Conservation (phyloP, 2,797 vertebrate genomes). For the Leucoraja ocellata region DNA sequence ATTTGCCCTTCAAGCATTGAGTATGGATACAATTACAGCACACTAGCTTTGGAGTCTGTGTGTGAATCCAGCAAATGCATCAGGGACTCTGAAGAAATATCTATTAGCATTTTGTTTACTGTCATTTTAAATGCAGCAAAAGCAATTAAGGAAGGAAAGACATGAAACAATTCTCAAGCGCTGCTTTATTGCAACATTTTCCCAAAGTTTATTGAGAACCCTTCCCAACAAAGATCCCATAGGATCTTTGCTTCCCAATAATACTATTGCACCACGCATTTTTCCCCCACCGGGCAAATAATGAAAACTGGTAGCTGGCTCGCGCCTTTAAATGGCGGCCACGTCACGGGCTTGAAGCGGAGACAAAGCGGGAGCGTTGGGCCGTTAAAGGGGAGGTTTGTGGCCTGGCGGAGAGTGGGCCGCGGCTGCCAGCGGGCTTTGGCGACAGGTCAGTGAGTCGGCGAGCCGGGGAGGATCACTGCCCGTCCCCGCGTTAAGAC, state of each 20-base stretch:
- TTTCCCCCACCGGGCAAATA: not conserved
- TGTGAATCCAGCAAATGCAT: not conserved
- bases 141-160: not conserved
- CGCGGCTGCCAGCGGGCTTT: not conserved
- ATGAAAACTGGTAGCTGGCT: not conserved
- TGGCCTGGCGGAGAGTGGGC: not conserved
- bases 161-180: not conserved
- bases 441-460: not conserved
- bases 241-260: no score
- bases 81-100: not conserved
- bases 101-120: not conserved
- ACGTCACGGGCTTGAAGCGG: not conserved
- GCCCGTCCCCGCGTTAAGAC: not conserved
- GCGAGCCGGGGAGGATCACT: not conserved
- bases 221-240: no score
- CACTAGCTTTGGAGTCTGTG: not conserved
- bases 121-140: not conserved
- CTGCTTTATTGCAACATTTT: not conserved
- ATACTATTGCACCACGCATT: no score
- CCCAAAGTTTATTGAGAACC: no score
- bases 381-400: conserved; percentile 23
- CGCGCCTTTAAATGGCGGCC: not conserved
- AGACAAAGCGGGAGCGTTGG: conserved; percentile 13
- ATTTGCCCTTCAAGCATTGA: not conserved
- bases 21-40: not conserved